phyloP scores from a whole-genome alignment of 2,797 vertebrate genomes.

The Cossypha niveicapilla region DNA sequence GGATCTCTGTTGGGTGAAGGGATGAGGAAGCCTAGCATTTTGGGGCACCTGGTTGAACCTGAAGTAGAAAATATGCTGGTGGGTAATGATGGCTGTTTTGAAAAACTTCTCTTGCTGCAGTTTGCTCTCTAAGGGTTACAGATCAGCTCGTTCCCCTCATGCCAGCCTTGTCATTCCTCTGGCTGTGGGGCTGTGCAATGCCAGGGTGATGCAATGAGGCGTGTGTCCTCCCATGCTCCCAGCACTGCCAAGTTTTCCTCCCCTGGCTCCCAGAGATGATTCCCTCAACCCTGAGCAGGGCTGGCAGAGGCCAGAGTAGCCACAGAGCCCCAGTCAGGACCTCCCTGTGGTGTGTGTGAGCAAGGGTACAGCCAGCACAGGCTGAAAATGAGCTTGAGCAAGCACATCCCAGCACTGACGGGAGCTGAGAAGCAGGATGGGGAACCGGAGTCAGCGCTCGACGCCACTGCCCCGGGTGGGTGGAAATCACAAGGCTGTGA shows the following conservation, averaged over 20 bases:
- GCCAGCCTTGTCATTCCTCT: neutral
- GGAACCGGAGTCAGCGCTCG: fast-evolving
- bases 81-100: neutral
- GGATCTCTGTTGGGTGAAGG: neutral
- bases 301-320: neutral
- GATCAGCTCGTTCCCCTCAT: neutral
- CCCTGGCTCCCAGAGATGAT: neutral
- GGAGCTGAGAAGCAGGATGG: neutral
- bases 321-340: neutral
- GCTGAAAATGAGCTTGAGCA: neutral
- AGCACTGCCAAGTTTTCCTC: neutral
- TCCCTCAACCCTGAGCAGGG: neutral
- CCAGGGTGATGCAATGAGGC: fast-evolving
- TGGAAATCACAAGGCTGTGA: neutral
- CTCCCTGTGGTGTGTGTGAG: fast-evolving
- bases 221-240: fast-evolving
- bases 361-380: fast-evolving
- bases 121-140: neutral
- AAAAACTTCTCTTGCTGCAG: neutral
- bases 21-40: neutral
- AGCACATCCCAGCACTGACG: neutral
- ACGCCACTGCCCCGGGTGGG: fast-evolving
- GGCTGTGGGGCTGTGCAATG: fast-evolving
- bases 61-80: neutral
- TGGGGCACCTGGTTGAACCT: neutral